Conservation (phyloP, 2,113 vertebrate genomes). For the Poeciliopsis turrubarensis region DNA sequence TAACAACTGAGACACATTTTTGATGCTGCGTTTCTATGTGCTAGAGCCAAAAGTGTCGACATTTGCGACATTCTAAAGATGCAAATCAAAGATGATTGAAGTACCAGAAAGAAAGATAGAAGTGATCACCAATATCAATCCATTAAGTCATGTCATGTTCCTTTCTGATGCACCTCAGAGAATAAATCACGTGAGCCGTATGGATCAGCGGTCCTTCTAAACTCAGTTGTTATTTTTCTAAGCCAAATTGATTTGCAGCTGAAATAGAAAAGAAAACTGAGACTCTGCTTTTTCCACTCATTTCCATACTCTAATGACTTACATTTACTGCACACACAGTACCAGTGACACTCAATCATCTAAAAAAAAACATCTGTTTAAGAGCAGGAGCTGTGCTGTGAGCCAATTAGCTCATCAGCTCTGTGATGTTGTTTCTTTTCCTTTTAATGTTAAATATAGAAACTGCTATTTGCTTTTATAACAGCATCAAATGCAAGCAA, state of each 20-base stretch:
- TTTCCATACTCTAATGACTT: slow-evolving; percentile 1
- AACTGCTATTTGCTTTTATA: not conserved
- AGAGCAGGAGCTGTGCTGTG: not conserved
- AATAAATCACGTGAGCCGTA: not conserved
- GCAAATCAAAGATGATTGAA: not conserved
- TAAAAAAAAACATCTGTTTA: slow-evolving; percentile 2
- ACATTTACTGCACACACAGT: not conserved
- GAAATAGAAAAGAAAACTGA: not conserved
- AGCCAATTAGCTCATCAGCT: slow-evolving; percentile 3
- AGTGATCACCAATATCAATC: not conserved
- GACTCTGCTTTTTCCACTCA: not conserved
- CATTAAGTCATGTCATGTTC: not conserved
- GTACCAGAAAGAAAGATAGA: not conserved
- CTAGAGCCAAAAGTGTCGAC: not conserved
- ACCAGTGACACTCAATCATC: not conserved
- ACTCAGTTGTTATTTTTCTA: not conserved
- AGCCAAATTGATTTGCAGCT: not conserved
- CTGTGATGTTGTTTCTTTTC: not conserved
- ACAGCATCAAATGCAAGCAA: not conserved
- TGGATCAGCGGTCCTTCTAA: slow-evolving; percentile 8
- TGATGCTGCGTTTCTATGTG: not conserved
- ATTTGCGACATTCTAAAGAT: not conserved
- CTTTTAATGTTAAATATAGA: not conserved
- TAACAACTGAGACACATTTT: not conserved
- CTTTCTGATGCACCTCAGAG: not conserved